phyloP scores from a whole-genome alignment of 1,140 invertebrate species.

The Apis dorsata region DNA sequence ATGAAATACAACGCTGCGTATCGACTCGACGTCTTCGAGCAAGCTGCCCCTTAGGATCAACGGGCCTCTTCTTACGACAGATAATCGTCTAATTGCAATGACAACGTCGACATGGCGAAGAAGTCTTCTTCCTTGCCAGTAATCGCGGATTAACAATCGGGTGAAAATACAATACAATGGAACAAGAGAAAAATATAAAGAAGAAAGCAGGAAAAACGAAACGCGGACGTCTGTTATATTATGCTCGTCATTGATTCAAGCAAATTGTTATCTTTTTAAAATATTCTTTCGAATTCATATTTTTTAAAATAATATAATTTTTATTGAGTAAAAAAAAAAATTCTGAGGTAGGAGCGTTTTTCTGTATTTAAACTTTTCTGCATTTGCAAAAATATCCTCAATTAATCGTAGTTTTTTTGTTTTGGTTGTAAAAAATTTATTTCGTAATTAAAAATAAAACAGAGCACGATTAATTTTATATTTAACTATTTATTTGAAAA shows the following conservation, averaged over 20 bases:
- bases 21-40: slow-evolving; percentile 52
- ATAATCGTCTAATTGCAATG: slow-evolving; percentile 41
- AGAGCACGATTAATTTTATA: slow-evolving; percentile 7
- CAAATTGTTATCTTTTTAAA: slow-evolving; percentile 8
- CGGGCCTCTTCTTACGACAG: slow-evolving; percentile 51
- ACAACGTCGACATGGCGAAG: slow-evolving; percentile 57
- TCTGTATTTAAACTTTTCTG: background rate
- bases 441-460: background rate
- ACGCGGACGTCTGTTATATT: background rate
- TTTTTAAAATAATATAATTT: background rate
- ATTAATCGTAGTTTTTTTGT: background rate
- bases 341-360: background rate
- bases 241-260: slow-evolving; percentile 17
- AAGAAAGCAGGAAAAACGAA: slow-evolving; percentile 12
- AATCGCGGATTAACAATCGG: slow-evolving; percentile 26
- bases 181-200: slow-evolving; percentile 38
- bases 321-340: background rate
- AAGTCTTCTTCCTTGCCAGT: slow-evolving; percentile 51
- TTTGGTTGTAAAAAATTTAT: background rate
- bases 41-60: slow-evolving; percentile 58
- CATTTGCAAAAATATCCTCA: slow-evolving; percentile 2
- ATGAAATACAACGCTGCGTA: slow-evolving; percentile 56
- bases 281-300: background rate
- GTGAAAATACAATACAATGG: slow-evolving; percentile 37
- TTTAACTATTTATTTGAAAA: background rate